Evolutionary conservation across 2,888 invertebrate genomes (phyloP).

Genomic region (Epinotia brunnichana): DNA sequence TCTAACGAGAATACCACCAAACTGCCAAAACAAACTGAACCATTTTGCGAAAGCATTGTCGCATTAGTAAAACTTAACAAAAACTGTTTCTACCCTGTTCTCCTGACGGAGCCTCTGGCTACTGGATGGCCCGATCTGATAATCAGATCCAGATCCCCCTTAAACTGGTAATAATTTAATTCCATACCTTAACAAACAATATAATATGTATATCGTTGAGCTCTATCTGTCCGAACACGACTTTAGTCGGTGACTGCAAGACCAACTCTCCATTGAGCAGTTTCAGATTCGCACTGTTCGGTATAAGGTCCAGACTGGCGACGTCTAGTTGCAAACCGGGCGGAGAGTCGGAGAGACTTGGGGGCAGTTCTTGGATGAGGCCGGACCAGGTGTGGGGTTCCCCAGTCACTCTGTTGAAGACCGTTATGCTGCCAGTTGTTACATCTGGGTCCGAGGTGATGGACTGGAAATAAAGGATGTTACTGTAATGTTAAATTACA

Average conservation of each 20-base stretch:
- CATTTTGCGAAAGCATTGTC: no score
- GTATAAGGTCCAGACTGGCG: conserved; percentile 61
- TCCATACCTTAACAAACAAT: conserved; percentile 59
- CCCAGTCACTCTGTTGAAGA: conserved; percentile 69
- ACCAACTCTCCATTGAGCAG: conserved; percentile 61
- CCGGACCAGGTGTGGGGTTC: conserved; percentile 68
- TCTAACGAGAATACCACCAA: not conserved
- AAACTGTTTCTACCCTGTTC: not conserved
- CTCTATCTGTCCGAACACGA: conserved; percentile 60
- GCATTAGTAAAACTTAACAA: not conserved
- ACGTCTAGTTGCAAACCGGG: conserved; percentile 59
- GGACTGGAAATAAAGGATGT: conserved; percentile 55
- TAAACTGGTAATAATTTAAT: conserved; percentile 7
- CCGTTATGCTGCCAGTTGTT: conserved; percentile 61
- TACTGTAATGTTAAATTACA: no score
- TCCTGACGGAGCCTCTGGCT: no score
- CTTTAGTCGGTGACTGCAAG: conserved; percentile 56
- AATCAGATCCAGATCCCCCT: not conserved
- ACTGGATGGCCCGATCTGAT: no score
- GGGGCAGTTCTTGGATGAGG: conserved; percentile 54
- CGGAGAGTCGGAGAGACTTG: conserved; percentile 55
- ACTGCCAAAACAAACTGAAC: not conserved
- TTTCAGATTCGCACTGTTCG: conserved; percentile 66
- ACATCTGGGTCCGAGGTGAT: conserved; percentile 53
- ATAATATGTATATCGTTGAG: conserved; percentile 62